A percentile compares a stretch with the other conserved stretches of the same genome.
Evolutionary conservation across 2,888 invertebrate genomes (phyloP).

Genomic region (Nesidiocoris tenuis): DNA sequence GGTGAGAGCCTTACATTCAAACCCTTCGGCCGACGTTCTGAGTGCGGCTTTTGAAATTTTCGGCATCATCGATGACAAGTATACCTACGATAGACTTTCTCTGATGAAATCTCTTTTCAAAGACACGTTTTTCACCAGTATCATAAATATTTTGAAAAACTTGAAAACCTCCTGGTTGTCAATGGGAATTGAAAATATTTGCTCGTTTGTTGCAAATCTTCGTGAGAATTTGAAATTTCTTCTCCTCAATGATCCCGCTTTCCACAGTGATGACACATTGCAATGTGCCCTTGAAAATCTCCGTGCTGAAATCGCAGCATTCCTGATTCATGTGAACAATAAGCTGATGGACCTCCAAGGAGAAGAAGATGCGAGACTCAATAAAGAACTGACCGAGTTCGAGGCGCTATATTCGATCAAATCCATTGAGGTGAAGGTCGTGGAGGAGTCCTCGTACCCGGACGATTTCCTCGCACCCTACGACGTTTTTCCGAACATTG

Average conservation of each 20-base stretch:
- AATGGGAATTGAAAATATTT: slow-evolving; percentile 4
- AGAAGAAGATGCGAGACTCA: not conserved
- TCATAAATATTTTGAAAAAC: not conserved
- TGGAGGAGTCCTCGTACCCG: slow-evolving; percentile 2
- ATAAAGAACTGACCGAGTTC: not conserved
- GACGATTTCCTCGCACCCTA: not conserved
- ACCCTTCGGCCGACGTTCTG: not conserved
- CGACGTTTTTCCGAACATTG: slow-evolving; percentile 56
- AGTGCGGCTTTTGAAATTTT: slow-evolving; percentile 1
- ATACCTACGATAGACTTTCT: not conserved
- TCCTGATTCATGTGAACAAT: not conserved
- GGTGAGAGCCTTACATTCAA: not conserved
- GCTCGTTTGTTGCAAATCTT: not conserved
- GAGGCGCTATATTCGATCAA: not conserved
- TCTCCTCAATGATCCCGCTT: slow-evolving; percentile 1
- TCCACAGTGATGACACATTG: not conserved
- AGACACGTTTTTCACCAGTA: not conserved
- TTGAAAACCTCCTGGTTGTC: slow-evolving; percentile 7
- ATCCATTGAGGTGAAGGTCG: not conserved
- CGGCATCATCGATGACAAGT: not conserved
- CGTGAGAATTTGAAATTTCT: slow-evolving; percentile 6
- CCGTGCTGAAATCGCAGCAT: not conserved
- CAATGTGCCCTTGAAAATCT: not conserved
- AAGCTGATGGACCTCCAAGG: not conserved
- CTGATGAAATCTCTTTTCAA: slow-evolving; percentile 28